These are phyloP conservation scores for Phyllotis vaccarum DNA, from an alignment of 2,797 vertebrate genomes.

Conservation along the genomic window DNA sequence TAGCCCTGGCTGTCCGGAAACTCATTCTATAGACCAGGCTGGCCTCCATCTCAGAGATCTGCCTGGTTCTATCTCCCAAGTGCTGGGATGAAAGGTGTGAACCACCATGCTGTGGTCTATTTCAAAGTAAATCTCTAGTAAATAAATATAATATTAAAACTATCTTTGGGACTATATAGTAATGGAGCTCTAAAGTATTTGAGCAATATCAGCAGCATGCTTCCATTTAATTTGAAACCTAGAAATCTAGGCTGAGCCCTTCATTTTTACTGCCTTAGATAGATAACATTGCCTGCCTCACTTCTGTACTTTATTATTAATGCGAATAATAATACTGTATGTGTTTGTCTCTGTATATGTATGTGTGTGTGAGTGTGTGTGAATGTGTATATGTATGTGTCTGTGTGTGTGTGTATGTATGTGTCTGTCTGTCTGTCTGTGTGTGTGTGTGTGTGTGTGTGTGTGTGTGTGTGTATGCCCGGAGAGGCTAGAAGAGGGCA, in stretches of 20 bases:
- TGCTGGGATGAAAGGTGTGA: too few species aligned
- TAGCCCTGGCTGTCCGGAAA: neutral
- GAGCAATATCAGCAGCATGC: too few species aligned
- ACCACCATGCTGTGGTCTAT: neutral
- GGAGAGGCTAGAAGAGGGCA: too few species aligned
- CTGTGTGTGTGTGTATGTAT: too few species aligned
- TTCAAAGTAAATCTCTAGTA: neutral
- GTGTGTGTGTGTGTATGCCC: accelerated
- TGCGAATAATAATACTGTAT: neutral
- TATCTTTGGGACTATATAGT: neutral
- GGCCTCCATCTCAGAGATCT: neutral
- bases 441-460: neutral
- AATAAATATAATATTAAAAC: neutral
- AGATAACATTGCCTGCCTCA: neutral
- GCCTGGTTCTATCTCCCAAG: neutral
- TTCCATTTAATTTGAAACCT: neutral
- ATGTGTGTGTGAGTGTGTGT: neutral
- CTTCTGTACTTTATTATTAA: neutral
- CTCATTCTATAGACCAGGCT: neutral
- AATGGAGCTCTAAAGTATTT: neutral
- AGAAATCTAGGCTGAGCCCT: neutral
- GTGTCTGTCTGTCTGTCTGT: neutral
- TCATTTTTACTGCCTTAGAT: neutral
- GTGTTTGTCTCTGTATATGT: too few species aligned
- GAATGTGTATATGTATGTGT: neutral